phyloP scores from a whole-genome alignment of 2,888 invertebrate genomes.

The Volucella zonaria region DNA sequence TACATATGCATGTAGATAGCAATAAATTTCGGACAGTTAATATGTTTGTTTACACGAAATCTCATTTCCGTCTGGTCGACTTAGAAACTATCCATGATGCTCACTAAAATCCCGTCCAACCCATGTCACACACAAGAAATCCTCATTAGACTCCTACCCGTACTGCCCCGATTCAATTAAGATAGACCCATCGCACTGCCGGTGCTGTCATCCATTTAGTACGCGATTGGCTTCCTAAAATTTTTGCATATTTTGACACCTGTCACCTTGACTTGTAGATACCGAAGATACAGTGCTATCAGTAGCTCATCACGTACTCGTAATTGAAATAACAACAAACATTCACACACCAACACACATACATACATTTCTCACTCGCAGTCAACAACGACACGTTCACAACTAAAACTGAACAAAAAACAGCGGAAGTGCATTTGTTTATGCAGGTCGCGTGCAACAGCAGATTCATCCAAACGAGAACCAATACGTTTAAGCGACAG shows the following conservation, averaged over 20 bases:
- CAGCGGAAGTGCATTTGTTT: constrained; percentile 73
- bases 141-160: no score
- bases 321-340: constrained; percentile 70
- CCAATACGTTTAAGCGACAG: constrained; percentile 53
- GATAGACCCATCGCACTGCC: constrained; percentile 61
- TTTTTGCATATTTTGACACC: constrained; percentile 68
- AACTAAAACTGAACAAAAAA: constrained; percentile 57
- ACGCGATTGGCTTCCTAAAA: constrained; percentile 60
- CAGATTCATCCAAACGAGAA: constrained; percentile 72
- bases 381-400: constrained; percentile 22
- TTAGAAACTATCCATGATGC: no score
- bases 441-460: constrained; percentile 72
- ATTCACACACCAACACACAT: constrained; percentile 7
- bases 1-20: no score
- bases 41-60: no score
- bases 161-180: constrained; percentile 57
- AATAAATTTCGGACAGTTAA: no score
- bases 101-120: no score
- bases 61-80: no score
- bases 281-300: constrained; percentile 66
- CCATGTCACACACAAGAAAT: no score
- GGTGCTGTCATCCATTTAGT: constrained; percentile 52
- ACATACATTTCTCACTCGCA: constrained; percentile 6
- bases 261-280: constrained; percentile 72
- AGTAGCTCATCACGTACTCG: constrained; percentile 68